These are phyloP conservation scores for Antennarius maculatus DNA, from an alignment of 2,797 vertebrate genomes.

Conservation along the genomic window DNA sequence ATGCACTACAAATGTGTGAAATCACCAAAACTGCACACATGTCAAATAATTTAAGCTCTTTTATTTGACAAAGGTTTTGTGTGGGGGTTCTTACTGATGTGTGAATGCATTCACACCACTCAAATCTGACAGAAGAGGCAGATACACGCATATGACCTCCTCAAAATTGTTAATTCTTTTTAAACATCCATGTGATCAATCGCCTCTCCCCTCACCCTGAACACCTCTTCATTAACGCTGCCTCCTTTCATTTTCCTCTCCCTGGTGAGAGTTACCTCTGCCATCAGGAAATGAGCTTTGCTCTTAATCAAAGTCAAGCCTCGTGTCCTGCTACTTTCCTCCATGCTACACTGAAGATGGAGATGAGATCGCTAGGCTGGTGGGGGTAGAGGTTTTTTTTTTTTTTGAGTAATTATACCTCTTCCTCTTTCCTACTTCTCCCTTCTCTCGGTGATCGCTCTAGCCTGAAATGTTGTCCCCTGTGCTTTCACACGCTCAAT, in stretches of 20 bases:
- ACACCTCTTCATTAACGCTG: constrained; percentile 86
- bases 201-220: constrained; percentile 87
- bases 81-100: constrained; percentile 18
- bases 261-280: constrained; percentile 73
- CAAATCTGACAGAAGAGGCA: constrained; percentile 77
- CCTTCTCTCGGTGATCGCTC: constrained; percentile 76
- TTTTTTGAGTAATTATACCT: constrained; percentile 72
- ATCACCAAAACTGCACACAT: constrained; percentile 30
- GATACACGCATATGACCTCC: constrained; percentile 80
- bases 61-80: constrained; percentile 10
- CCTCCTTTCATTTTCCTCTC: constrained; percentile 77
- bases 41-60: constrained; percentile 19
- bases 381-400: constrained; percentile 27
- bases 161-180: constrained; percentile 90
- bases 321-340: constrained; percentile 54
- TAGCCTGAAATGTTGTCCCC: constrained; percentile 80
- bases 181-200: constrained; percentile 86
- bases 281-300: constrained; percentile 89
- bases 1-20: constrained; percentile 36
- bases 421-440: constrained; percentile 83
- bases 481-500: constrained; percentile 84
- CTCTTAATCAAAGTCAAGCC: constrained; percentile 83
- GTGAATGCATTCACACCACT: constrained; percentile 33
- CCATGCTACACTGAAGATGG: constrained; percentile 65
- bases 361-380: constrained; percentile 50